phyloP scores from a whole-genome alignment of 2,888 invertebrate genomes.

The Cryptus armator region DNA sequence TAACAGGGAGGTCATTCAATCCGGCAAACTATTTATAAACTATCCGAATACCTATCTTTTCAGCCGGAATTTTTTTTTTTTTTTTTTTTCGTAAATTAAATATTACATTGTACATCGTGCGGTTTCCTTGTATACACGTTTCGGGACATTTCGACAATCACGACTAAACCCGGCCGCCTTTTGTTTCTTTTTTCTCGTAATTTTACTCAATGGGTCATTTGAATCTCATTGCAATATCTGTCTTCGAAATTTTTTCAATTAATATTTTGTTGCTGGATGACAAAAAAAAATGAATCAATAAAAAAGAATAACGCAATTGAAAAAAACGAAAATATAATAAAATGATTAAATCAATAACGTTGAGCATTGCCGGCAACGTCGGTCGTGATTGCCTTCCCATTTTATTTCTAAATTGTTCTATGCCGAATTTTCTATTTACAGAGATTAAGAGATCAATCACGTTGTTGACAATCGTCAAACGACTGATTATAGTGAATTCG shows the following conservation, averaged over 20 bases:
- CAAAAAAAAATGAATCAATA: neutral
- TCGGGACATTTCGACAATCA: constrained; percentile 49
- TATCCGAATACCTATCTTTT: constrained; percentile 48
- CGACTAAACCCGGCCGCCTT: constrained; percentile 49
- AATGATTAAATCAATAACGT: constrained; percentile 12
- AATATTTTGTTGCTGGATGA: neutral
- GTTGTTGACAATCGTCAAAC: constrained; percentile 42
- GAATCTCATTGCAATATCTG: constrained; percentile 51
- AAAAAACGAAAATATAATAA: constrained; percentile 18
- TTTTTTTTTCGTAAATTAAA: constrained; percentile 56
- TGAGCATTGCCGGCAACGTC: constrained; percentile 53
- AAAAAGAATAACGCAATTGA: neutral
- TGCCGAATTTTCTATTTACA: constrained; percentile 59
- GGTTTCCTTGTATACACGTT: constrained; percentile 44
- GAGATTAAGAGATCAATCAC: constrained; percentile 63
- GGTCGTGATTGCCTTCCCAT: constrained; percentile 28
- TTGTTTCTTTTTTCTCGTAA: constrained; percentile 1
- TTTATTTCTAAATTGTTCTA: constrained; percentile 41
- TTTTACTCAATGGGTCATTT: constrained; percentile 27
- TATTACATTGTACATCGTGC: constrained; percentile 67
- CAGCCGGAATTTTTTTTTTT: constrained; percentile 47
- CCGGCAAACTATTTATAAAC: constrained; percentile 63
- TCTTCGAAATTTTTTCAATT: constrained; percentile 29
- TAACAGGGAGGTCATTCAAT: constrained; percentile 78
- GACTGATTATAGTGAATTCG: constrained; percentile 52